Percentiles rank a stretch among this genome's conserved stretches.
Evolutionary conservation across 2,113 vertebrate species (phyloP).

Genomic region (Myanophis thanlyinensis): DNA sequence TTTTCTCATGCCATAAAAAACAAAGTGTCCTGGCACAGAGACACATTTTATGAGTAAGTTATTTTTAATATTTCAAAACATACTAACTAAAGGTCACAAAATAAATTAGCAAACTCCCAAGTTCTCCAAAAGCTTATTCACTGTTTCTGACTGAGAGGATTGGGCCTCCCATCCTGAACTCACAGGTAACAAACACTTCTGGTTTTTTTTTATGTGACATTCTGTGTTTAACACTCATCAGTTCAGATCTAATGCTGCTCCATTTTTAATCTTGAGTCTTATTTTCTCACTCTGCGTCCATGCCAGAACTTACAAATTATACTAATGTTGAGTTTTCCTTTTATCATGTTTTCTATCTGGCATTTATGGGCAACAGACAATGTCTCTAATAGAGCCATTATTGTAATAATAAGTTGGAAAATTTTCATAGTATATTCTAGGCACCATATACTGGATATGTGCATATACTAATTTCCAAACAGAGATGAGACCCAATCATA

Average conservation of each 20-base stretch:
- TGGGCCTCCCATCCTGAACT: background rate
- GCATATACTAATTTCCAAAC: background rate
- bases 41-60: background rate
- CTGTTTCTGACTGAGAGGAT: background rate
- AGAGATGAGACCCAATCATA: background rate
- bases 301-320: background rate
- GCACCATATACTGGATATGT: background rate
- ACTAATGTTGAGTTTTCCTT: background rate
- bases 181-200: background rate
- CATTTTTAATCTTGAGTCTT: background rate
- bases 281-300: background rate
- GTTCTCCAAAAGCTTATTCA: background rate
- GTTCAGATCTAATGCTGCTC: background rate
- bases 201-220: background rate
- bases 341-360: background rate
- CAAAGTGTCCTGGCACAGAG: background rate
- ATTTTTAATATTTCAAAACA: background rate
- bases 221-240: background rate
- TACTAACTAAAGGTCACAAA: background rate
- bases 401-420: slow-evolving; percentile 34
- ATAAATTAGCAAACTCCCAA: background rate
- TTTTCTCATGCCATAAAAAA: background rate
- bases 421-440: background rate
- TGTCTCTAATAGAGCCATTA: slow-evolving; percentile 30
- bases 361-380: background rate